Conservation (phyloP, 2,797 vertebrate genomes). For the Anguilla anguilla region DNA sequence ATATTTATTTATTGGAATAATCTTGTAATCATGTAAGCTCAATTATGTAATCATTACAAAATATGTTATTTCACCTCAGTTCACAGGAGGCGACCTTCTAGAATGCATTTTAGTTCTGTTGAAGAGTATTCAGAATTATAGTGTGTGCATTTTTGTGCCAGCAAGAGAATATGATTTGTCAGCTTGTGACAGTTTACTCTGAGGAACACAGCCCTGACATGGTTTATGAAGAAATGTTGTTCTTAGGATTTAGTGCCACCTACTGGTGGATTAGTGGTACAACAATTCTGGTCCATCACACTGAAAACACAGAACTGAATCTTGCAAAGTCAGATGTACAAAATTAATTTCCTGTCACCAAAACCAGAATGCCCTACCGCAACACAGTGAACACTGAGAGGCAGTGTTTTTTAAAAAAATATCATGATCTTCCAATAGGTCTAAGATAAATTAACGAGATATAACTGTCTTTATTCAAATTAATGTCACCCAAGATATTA, state of each 20-base stretch:
- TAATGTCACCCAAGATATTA: no score
- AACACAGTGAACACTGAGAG: no score
- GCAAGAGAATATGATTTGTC: not conserved
- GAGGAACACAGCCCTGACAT: not conserved
- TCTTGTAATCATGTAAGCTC: not conserved
- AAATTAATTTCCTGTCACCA: not conserved
- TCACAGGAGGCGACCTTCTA: not conserved
- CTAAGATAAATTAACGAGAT: no score
- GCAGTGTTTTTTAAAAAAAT: not conserved
- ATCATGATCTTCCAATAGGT: not conserved
- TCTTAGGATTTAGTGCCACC: slow-evolving; percentile 13
- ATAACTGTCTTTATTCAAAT: no score
- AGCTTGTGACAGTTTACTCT: not conserved
- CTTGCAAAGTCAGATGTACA: not conserved
- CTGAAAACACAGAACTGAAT: not conserved
- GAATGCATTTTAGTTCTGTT: not conserved
- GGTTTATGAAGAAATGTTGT: not conserved
- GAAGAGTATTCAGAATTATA: not conserved
- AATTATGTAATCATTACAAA: not conserved
- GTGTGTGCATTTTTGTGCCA: not conserved
- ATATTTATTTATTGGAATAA: not conserved
- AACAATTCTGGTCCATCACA: not conserved
- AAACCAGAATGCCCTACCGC: not conserved
- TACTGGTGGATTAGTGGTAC: slow-evolving; percentile 11
- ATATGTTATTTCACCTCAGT: not conserved